A percentile compares a stretch with the other conserved stretches of the same genome.
These are phyloP conservation scores for Cephus rjabovi DNA, from an alignment of 2,888 invertebrate genomes.

Conservation along the genomic window DNA sequence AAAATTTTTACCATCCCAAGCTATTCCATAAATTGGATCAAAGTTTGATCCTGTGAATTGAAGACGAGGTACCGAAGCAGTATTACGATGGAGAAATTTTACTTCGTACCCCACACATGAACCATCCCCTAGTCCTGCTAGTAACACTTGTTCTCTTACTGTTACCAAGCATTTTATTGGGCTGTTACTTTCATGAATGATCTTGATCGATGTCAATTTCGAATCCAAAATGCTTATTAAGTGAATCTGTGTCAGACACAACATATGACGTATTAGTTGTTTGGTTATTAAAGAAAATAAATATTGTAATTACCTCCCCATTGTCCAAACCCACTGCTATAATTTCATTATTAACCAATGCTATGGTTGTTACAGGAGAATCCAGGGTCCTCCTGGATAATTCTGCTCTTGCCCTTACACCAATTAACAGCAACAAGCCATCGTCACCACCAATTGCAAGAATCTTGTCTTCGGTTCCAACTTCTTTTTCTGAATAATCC, in stretches of 20 bases:
- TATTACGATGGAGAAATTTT: constrained; percentile 57
- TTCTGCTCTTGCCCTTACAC: constrained; percentile 69
- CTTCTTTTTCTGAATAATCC: constrained; percentile 56
- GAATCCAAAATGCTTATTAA: constrained; percentile 60
- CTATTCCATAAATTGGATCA: constrained; percentile 76
- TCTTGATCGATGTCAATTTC: constrained; percentile 59
- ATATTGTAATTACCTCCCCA: constrained; percentile 67
- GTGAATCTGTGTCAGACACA: constrained; percentile 52
- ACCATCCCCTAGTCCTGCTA: constrained; percentile 75
- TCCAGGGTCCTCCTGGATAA: constrained; percentile 64
- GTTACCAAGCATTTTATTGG: constrained; percentile 70
- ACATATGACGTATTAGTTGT: constrained; percentile 20
- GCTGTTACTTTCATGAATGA: constrained; percentile 71
- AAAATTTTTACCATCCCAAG: constrained; percentile 70
- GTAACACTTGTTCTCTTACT: constrained; percentile 69
- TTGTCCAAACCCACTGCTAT: constrained; percentile 73
- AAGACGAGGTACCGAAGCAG: constrained; percentile 55
- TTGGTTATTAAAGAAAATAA: neutral
- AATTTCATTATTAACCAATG: constrained; percentile 67
- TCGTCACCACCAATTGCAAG: constrained; percentile 74
- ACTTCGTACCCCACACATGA: constrained; percentile 71
- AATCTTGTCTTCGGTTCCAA: constrained; percentile 74
- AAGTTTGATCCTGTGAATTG: constrained; percentile 79
- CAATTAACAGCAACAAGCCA: constrained; percentile 70
- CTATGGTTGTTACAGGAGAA: constrained; percentile 72